phyloP scores from a whole-genome alignment of 2,888 invertebrate species.

The Hypena proboscidalis region DNA sequence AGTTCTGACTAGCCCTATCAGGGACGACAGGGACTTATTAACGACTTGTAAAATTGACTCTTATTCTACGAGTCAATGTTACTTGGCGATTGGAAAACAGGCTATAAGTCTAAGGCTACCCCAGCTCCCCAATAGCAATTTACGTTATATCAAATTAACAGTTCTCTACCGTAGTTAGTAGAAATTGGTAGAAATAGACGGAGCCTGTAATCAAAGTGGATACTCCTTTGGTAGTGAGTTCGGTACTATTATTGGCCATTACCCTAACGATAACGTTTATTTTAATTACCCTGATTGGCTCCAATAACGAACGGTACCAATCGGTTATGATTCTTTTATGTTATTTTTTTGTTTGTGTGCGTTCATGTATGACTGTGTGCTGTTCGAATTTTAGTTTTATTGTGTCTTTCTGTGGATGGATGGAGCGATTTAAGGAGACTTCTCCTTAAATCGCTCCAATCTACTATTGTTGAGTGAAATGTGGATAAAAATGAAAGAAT shows the following conservation, averaged over 20 bases:
- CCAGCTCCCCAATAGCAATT: slow-evolving; percentile 29
- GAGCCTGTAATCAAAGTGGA: slow-evolving; percentile 30
- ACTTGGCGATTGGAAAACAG: too few relatives aligned
- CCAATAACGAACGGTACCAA: slow-evolving; percentile 46
- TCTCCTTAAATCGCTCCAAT: not conserved
- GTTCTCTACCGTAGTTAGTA: slow-evolving; percentile 40
- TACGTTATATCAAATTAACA: slow-evolving; percentile 40
- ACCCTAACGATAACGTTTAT: slow-evolving; percentile 55
- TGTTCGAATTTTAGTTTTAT: slow-evolving; percentile 17
- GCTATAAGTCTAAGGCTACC: slow-evolving; percentile 29
- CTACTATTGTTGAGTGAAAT: too few relatives aligned
- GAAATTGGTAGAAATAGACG: slow-evolving; percentile 46
- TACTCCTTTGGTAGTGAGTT: slow-evolving; percentile 17
- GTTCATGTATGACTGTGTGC: slow-evolving; percentile 8
- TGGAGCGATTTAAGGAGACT: not conserved
- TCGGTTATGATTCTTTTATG: slow-evolving; percentile 38
- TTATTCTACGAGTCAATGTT: too few relatives aligned
- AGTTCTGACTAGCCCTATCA: too few relatives aligned
- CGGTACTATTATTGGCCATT: slow-evolving; percentile 53
- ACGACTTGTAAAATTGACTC: too few relatives aligned
- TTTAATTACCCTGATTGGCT: slow-evolving; percentile 55
- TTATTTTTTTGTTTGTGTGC: slow-evolving; percentile 25
- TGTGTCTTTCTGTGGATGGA: slow-evolving; percentile 11
- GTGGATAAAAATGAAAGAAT: too few relatives aligned
- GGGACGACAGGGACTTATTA: too few relatives aligned